Evolutionary conservation across 2,888 invertebrate species (phyloP).

Genomic region (Apamea sordens): DNA sequence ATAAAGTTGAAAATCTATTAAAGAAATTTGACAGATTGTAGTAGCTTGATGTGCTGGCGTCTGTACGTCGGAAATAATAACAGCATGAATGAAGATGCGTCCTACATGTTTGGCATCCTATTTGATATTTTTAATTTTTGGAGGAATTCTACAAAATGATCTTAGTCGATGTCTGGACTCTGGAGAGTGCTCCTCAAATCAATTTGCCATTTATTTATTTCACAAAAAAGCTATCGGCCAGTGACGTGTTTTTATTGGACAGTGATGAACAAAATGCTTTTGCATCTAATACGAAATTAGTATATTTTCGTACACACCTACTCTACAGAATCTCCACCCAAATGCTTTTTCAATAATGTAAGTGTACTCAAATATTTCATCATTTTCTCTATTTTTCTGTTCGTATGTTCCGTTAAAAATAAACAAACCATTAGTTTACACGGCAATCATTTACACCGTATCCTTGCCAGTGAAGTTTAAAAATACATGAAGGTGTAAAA

Average conservation of each 20-base stretch:
- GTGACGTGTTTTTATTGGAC: conserved; percentile 14
- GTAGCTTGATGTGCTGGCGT: too few species aligned
- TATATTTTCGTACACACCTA: conserved; percentile 13
- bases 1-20: too few species aligned
- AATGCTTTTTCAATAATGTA: conserved; percentile 44
- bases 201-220: conserved; percentile 15
- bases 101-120: conserved; percentile 51
- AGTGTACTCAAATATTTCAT: conserved; percentile 29
- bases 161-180: conserved; percentile 41
- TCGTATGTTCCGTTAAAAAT: background rate
- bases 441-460: background rate
- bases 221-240: background rate
- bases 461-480: conserved; percentile 21
- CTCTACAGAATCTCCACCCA: background rate
- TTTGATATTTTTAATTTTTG: conserved; percentile 41
- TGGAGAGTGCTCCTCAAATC: conserved; percentile 26
- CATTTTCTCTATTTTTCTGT: background rate
- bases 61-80: conserved; percentile 29
- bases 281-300: conserved; percentile 8
- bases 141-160: conserved; percentile 14
- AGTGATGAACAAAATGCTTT: conserved; percentile 50
- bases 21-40: too few species aligned
- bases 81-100: conserved; percentile 49
- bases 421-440: conserved; percentile 13
- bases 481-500: conserved; percentile 32